Conservation (phyloP, 2,888 invertebrate genomes). For the Brachyptera putata region DNA sequence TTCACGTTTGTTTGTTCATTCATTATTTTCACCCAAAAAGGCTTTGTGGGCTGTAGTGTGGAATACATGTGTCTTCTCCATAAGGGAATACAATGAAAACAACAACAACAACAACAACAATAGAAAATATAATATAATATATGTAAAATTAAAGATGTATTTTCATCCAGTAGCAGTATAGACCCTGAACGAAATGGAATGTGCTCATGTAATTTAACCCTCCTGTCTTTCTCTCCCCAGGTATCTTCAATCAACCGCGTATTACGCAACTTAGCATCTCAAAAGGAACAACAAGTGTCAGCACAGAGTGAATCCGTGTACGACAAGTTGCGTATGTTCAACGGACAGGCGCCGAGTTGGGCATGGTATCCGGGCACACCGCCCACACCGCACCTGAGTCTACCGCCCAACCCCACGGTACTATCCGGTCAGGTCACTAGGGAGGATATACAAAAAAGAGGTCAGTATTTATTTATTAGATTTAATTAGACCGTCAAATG, state of each 20-base stretch:
- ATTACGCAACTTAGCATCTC: slow-evolving; percentile 89
- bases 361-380: slow-evolving; percentile 82
- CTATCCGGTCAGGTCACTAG: slow-evolving; percentile 53
- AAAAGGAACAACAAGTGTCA: slow-evolving; percentile 88
- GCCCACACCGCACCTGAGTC: slow-evolving; percentile 65
- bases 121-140: no score
- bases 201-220: background rate
- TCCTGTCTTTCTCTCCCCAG: no score
- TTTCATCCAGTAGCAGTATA: no score
- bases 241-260: slow-evolving; percentile 98
- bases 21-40: no score
- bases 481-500: no score
- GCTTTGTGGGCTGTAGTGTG: no score
- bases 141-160: no score
- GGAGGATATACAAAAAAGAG: slow-evolving; percentile 73
- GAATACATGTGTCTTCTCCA: no score
- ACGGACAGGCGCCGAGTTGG: slow-evolving; percentile 83
- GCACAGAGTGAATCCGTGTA: slow-evolving; percentile 86
- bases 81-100: no score
- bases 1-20: no score
- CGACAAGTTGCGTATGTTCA: slow-evolving; percentile 92
- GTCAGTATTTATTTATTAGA: slow-evolving; percentile 50
- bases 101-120: no score
- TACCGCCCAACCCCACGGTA: slow-evolving; percentile 50
- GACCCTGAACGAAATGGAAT: no score